Percentiles rank a stretch among this genome's conserved stretches.
Evolutionary conservation across 2,888 invertebrate species (phyloP).

Genomic region (Cephus spinipes): DNA sequence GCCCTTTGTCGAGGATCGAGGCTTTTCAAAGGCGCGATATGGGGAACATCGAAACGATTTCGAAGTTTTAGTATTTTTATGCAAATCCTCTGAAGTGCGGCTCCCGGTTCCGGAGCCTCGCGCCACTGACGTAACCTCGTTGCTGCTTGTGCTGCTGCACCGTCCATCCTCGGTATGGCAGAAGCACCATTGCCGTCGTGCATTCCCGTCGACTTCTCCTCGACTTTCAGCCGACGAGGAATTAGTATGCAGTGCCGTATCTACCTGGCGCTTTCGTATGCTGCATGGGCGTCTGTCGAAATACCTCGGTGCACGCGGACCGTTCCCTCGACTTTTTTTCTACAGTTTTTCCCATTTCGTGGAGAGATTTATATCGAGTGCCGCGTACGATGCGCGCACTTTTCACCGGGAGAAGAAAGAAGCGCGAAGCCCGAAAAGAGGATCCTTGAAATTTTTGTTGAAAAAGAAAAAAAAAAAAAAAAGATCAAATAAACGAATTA

Average conservation of each 20-base stretch:
- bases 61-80: conserved; percentile 37
- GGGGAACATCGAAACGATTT: not conserved
- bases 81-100: conserved; percentile 27
- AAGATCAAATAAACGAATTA: not conserved
- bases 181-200: conserved; percentile 20
- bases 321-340: conserved; percentile 33
- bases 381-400: not conserved
- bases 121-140: not conserved
- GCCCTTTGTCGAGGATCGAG: not conserved
- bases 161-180: not conserved
- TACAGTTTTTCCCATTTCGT: conserved; percentile 34
- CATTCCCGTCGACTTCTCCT: conserved; percentile 33
- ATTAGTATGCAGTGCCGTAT: conserved; percentile 5
- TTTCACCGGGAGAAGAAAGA: not conserved
- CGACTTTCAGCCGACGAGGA: not conserved
- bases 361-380: not conserved
- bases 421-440: not conserved
- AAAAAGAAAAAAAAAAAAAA: not conserved
- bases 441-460: not conserved
- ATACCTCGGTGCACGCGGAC: conserved; percentile 25
- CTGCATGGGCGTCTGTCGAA: conserved; percentile 42
- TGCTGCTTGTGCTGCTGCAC: not conserved
- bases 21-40: not conserved
- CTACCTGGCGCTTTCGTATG: conserved; percentile 44
- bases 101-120: not conserved